These are phyloP conservation scores for Stomatorhinus walkeri DNA, from an alignment of 2,797 vertebrate genomes.

Conservation along the genomic window DNA sequence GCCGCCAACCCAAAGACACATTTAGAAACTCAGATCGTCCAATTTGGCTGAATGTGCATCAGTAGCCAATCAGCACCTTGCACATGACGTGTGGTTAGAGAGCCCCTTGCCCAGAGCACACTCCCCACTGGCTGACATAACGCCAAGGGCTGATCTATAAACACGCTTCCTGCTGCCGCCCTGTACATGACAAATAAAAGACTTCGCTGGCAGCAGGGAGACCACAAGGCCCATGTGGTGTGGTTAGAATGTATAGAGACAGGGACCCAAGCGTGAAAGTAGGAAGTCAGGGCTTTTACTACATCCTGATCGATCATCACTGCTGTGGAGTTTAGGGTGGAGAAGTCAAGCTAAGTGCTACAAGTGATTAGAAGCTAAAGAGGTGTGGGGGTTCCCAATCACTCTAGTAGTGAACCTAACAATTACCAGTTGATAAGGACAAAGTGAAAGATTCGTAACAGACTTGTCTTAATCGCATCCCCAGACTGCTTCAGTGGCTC, in stretches of 20 bases:
- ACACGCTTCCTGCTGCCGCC: neutral
- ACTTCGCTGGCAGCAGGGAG: neutral
- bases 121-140: neutral
- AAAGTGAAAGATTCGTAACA: neutral
- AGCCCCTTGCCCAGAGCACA: neutral
- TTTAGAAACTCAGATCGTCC: neutral
- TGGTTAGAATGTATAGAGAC: neutral
- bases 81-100: neutral
- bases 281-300: neutral
- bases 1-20: neutral
- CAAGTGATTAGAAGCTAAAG: neutral
- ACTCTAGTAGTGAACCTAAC: neutral
- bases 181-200: neutral
- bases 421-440: neutral
- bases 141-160: neutral
- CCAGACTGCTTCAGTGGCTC: neutral
- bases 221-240: neutral
- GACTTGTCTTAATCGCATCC: neutral
- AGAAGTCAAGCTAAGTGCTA: neutral
- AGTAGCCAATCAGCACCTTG: neutral
- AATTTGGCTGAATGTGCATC: neutral
- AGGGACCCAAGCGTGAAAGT: neutral
- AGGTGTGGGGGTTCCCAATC: neutral
- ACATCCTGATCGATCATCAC: neutral
- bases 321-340: neutral